Conservation (phyloP, 2,113 vertebrate species). For the Calyptomena viridis region DNA sequence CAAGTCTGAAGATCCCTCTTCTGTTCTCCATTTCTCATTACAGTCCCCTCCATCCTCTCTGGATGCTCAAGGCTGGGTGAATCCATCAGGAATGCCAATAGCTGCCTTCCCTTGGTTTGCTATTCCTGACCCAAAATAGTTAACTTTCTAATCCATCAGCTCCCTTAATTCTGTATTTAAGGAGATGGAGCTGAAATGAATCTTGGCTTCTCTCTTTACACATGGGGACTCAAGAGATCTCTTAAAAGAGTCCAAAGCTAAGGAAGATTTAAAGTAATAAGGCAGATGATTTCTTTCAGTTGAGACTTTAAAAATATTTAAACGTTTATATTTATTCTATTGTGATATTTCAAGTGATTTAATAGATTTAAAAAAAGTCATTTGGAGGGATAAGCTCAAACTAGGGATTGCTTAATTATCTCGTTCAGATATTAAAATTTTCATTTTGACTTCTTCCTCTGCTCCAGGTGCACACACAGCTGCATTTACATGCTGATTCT, state of each 20-base stretch:
- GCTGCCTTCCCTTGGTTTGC: not conserved
- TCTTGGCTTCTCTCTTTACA: not conserved
- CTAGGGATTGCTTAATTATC: not conserved
- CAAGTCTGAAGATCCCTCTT: not conserved
- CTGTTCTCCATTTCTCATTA: not conserved
- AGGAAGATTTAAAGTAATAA: not conserved
- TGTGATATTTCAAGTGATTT: not conserved
- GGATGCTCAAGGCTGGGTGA: not conserved
- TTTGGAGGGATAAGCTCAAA: not conserved
- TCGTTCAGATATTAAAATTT: not conserved
- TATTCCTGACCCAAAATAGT: not conserved
- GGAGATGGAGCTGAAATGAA: not conserved
- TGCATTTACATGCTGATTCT: not conserved
- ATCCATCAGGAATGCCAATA: not conserved
- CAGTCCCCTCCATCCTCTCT: not conserved
- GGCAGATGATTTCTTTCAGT: not conserved
- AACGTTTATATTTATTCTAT: not conserved
- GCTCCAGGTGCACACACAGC: not conserved
- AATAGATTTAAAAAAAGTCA: not conserved
- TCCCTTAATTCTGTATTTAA: constrained; percentile 10
- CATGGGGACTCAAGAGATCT: accelerated
- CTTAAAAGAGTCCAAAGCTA: not conserved
- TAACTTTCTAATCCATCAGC: not conserved
- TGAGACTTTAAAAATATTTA: not conserved
- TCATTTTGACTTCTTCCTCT: not conserved